Percentiles rank a stretch among this genome's conserved stretches.
Evolutionary conservation across 1,140 invertebrate genomes (phyloP).

Genomic region (Drosophila burlai): DNA sequence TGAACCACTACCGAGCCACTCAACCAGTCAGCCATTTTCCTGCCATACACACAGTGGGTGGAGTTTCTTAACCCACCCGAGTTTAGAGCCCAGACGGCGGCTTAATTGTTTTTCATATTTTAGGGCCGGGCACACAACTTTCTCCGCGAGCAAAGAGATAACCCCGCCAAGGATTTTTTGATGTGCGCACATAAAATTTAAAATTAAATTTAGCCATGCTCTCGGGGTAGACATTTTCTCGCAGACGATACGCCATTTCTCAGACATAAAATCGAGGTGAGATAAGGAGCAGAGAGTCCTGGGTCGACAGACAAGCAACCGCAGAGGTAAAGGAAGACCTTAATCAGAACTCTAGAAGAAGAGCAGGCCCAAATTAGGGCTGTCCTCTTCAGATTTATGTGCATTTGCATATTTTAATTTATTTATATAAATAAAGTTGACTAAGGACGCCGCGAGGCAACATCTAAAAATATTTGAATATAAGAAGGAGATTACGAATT

Average conservation of each 20-base stretch:
- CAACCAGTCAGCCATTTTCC: too few relatives aligned
- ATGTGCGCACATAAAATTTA: slow-evolving; percentile 80
- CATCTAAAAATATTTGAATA: slow-evolving; percentile 14
- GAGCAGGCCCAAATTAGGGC: slow-evolving; percentile 27
- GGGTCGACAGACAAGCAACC: slow-evolving; percentile 7
- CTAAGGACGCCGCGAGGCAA: not conserved
- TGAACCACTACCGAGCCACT: too few relatives aligned
- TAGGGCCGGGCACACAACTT: slow-evolving; percentile 64
- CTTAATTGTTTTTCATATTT: slow-evolving; percentile 82
- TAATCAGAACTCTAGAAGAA: slow-evolving; percentile 34
- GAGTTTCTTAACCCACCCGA: slow-evolving; percentile 30
- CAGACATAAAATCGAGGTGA: slow-evolving; percentile 28
- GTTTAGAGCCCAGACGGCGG: slow-evolving; percentile 50
- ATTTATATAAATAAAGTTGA: slow-evolving; percentile 53
- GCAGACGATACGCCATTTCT: slow-evolving; percentile 71
- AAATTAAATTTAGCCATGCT: slow-evolving; percentile 74
- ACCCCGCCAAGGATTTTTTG: slow-evolving; percentile 67
- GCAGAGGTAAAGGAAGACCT: slow-evolving; percentile 21
- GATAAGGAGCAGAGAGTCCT: slow-evolving; percentile 11
- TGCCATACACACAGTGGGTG: not conserved
- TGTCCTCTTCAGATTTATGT: slow-evolving; percentile 31
- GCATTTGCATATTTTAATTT: slow-evolving; percentile 60
- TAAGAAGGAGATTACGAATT: not conserved
- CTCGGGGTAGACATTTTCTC: slow-evolving; percentile 59
- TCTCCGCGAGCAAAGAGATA: slow-evolving; percentile 12